A percentile compares a stretch with the other conserved stretches of the same genome.
Conservation (phyloP, 2,113 vertebrate species). For the Rhynchomys soricoides region DNA sequence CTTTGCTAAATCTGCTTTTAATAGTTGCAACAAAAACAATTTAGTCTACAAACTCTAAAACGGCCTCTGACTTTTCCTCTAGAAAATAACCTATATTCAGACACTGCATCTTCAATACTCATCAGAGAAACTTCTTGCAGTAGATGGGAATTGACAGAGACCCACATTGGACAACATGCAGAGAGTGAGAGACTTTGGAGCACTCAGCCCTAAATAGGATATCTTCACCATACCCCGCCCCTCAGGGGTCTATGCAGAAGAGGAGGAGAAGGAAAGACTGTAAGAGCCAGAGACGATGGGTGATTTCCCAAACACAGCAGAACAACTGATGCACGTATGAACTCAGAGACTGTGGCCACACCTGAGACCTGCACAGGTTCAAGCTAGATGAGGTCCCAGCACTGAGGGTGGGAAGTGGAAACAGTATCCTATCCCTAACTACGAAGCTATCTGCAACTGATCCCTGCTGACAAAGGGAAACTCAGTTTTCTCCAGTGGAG, state of each 20-base stretch:
- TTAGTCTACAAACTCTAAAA: constrained; percentile 2
- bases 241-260: not conserved
- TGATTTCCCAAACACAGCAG: not conserved
- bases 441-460: not conserved
- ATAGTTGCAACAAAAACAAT: constrained; percentile 13
- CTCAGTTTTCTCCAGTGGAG: not conserved
- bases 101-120: not conserved
- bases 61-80: not conserved
- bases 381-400: not conserved
- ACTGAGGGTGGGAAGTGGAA: not conserved
- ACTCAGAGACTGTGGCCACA: not conserved
- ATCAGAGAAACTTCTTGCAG: not conserved
- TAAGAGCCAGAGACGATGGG: not conserved
- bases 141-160: not conserved
- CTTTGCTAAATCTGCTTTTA: constrained; percentile 2
- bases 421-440: not conserved
- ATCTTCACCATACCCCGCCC: not conserved
- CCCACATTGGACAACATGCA: not conserved
- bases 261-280: not conserved
- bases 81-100: not conserved
- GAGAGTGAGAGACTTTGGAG: not conserved
- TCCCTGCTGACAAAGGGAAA: not conserved
- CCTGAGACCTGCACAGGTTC: not conserved
- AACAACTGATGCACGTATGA: not conserved
- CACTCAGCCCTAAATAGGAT: not conserved